Percentiles rank a stretch among this genome's conserved stretches.
Evolutionary conservation across 2,113 vertebrate species (phyloP).

Genomic region (Channa maculata): DNA sequence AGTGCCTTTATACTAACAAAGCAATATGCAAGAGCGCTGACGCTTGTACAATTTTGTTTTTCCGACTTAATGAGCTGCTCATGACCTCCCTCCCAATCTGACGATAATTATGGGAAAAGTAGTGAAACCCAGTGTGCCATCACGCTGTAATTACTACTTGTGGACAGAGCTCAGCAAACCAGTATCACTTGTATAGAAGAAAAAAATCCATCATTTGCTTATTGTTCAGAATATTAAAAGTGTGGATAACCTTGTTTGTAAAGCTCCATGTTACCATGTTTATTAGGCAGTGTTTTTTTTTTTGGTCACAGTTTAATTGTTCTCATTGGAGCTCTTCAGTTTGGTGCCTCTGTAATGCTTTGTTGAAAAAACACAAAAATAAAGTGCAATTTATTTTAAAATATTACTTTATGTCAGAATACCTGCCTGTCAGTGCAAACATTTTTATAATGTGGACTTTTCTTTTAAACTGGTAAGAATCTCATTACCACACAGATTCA

Average conservation of each 20-base stretch:
- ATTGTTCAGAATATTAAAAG: background rate
- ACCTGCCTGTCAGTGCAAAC: too few relatives aligned
- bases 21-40: slow-evolving; percentile 2
- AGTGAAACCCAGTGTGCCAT: background rate
- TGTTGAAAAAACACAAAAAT: slow-evolving; percentile 75
- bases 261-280: too few relatives aligned
- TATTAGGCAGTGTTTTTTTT: too few relatives aligned
- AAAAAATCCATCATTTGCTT: background rate
- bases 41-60: background rate
- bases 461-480: too few relatives aligned
- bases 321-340: background rate
- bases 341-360: slow-evolving; percentile 13
- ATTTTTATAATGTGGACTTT: too few relatives aligned
- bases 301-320: too few relatives aligned
- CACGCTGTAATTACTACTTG: background rate
- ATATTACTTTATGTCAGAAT: background rate
- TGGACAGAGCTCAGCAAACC: background rate
- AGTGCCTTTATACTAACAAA: slow-evolving; percentile 28
- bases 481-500: too few relatives aligned
- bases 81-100: too few relatives aligned
- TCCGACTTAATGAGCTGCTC: too few relatives aligned
- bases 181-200: background rate
- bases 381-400: slow-evolving; percentile 53
- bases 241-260: too few relatives aligned
- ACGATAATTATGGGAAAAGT: too few relatives aligned